Percentiles rank a stretch among this genome's conserved stretches.
These are phyloP conservation scores for Furcifer pardalis DNA, from an alignment of 2,797 vertebrate genomes.

Conservation along the genomic window DNA sequence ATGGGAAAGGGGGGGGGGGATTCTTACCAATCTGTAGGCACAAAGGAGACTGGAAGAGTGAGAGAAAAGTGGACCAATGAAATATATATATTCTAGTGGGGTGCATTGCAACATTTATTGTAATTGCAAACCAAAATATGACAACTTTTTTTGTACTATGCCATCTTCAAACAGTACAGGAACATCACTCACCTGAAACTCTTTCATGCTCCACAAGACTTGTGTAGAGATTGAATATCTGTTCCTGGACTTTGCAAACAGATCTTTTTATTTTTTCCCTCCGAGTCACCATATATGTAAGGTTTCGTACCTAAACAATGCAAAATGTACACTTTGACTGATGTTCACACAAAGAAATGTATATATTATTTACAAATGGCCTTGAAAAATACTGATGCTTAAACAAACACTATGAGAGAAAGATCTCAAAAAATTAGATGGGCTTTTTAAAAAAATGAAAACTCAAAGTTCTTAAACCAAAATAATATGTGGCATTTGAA, in stretches of 20 bases:
- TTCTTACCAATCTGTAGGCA: neutral
- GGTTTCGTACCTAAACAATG: slow-evolving; percentile 87
- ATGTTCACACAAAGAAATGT: slow-evolving; percentile 9
- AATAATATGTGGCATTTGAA: rapidly evolving
- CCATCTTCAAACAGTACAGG: neutral
- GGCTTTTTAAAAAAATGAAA: neutral
- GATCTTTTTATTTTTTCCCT: slow-evolving; percentile 97
- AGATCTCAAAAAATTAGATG: neutral
- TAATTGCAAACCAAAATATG: neutral
- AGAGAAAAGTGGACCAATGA: slow-evolving; percentile 34
- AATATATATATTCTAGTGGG: neutral
- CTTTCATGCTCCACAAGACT: slow-evolving; percentile 88
- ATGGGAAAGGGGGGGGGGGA: neutral
- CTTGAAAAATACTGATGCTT: neutral
- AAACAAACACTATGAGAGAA: neutral
- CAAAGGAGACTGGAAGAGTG: neutral
- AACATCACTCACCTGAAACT: slow-evolving; percentile 80
- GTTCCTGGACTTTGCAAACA: slow-evolving; percentile 93
- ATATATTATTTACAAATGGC: neutral
- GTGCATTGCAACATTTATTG: neutral
- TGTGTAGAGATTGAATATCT: slow-evolving; percentile 92
- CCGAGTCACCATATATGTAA: slow-evolving; percentile 98
- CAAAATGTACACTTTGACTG: slow-evolving; percentile 10
- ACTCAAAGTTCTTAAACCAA: neutral
- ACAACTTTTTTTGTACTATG: neutral